Conservation (phyloP, 1,140 invertebrate genomes). For the Lithobius niger region DNA sequence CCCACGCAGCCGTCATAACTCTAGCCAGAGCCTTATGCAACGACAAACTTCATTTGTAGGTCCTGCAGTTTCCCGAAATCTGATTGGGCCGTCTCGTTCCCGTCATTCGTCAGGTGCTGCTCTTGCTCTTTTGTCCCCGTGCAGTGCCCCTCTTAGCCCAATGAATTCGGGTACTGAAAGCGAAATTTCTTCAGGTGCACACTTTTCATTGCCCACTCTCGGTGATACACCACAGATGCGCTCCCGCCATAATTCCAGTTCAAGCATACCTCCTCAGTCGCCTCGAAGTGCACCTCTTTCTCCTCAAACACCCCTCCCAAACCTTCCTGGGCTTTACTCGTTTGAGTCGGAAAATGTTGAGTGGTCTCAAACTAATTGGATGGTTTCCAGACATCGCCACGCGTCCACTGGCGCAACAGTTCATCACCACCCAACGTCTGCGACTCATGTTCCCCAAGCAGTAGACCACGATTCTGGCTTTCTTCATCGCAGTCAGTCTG, state of each 20-base stretch:
- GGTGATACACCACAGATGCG: slow-evolving; percentile 14
- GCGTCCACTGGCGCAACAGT: not conserved
- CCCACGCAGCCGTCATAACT: slow-evolving; percentile 25
- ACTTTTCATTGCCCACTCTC: slow-evolving; percentile 14
- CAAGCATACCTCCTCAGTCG: slow-evolving; percentile 19
- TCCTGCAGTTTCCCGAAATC: not conserved
- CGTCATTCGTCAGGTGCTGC: slow-evolving; percentile 24
- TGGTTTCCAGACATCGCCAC: slow-evolving; percentile 3
- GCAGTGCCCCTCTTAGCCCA: slow-evolving; percentile 22
- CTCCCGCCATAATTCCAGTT: slow-evolving; percentile 21
- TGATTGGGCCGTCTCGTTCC: slow-evolving; percentile 15
- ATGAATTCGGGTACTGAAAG: slow-evolving; percentile 15
- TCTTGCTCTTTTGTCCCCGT: slow-evolving; percentile 8
- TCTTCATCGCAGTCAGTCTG: slow-evolving; percentile 61
- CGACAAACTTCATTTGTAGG: slow-evolving; percentile 7
- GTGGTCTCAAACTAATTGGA: not conserved
- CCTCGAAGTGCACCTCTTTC: slow-evolving; percentile 24
- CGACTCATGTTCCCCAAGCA: slow-evolving; percentile 25
- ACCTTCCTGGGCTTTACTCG: slow-evolving; percentile 12
- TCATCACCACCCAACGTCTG: not conserved
- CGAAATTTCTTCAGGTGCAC: slow-evolving; percentile 4
- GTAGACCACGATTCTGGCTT: no score
- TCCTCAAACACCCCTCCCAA: slow-evolving; percentile 17
- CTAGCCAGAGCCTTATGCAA: slow-evolving; percentile 19
- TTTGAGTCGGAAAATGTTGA: slow-evolving; percentile 2